phyloP scores from a whole-genome alignment of 2,113 vertebrate genomes.

The Passer montanus region DNA sequence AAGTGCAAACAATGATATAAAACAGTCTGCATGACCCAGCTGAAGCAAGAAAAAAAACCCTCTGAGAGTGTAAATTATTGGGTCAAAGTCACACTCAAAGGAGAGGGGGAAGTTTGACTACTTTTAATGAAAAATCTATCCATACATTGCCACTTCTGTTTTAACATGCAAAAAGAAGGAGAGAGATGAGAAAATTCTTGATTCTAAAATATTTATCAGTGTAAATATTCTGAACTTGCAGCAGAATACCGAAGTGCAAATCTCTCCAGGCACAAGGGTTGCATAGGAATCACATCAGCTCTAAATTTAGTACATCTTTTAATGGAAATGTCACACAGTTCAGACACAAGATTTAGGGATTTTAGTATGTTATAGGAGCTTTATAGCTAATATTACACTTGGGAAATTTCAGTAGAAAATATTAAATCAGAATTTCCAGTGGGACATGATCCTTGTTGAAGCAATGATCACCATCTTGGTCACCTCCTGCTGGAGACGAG shows the following conservation, averaged over 20 bases:
- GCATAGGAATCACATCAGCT: conserved; percentile 11
- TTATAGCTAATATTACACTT: not conserved
- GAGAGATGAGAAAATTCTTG: not conserved
- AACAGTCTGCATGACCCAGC: not conserved
- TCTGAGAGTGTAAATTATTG: not conserved
- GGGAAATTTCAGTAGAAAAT: conserved; percentile 4
- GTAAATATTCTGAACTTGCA: conserved; percentile 1
- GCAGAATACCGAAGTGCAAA: not conserved
- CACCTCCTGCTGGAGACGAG: not conserved
- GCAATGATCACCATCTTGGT: not conserved
- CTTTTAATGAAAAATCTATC: not conserved
- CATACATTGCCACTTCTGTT: not conserved
- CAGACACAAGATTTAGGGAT: conserved; percentile 19
- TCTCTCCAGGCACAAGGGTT: not conserved
- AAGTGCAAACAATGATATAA: not conserved
- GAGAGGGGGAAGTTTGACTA: not conserved
- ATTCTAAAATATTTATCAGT: conserved; percentile 21
- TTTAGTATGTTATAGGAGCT: conserved; percentile 4
- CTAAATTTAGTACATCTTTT: conserved; percentile 51
- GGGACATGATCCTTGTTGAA: not conserved
- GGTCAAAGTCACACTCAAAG: not conserved
- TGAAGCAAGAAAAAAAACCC: not conserved
- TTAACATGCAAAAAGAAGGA: not conserved
- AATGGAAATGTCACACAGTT: conserved; percentile 44
- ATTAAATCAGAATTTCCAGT: conserved; percentile 12